Conservation (phyloP, 2,113 vertebrate species). For the Baryphthengus martii region DNA sequence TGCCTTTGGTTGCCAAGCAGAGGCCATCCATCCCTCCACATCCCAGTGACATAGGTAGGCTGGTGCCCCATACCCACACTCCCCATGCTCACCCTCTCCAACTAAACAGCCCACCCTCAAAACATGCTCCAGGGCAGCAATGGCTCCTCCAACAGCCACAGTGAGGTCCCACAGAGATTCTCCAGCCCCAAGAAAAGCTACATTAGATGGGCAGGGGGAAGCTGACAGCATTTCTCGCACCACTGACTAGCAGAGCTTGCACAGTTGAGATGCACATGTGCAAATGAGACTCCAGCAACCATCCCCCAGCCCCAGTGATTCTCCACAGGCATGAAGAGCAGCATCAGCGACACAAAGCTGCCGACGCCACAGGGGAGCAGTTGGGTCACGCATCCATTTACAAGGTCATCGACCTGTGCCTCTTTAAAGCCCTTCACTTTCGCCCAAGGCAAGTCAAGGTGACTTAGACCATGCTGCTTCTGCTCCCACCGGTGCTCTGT, state of each 20-base stretch:
- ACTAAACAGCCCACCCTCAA: not conserved
- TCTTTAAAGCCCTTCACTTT: not conserved
- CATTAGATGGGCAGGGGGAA: not conserved
- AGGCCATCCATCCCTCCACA: not conserved
- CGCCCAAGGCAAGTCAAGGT: not conserved
- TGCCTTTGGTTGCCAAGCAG: not conserved
- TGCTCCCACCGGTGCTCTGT: not conserved
- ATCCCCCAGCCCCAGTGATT: not conserved
- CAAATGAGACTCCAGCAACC: slow-evolving; percentile 3
- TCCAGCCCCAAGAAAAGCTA: not conserved
- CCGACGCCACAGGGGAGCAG: not conserved
- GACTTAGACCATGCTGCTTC: not conserved
- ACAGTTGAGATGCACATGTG: not conserved
- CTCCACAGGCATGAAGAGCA: not conserved
- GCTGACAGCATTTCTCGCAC: not conserved
- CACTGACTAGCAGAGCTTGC: not conserved
- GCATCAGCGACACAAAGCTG: slow-evolving; percentile 7
- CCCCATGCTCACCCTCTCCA: not conserved
- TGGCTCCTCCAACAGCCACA: not conserved
- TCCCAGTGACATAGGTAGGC: too few relatives aligned
- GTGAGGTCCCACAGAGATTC: not conserved
- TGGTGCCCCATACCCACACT: too few relatives aligned
- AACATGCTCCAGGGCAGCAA: not conserved
- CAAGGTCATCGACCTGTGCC: not conserved
- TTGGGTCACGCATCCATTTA: slow-evolving; percentile 38